Percentiles rank a stretch among this genome's conserved stretches.
Evolutionary conservation across 2,888 invertebrate species (phyloP).

Genomic region (Bugula neritina): DNA sequence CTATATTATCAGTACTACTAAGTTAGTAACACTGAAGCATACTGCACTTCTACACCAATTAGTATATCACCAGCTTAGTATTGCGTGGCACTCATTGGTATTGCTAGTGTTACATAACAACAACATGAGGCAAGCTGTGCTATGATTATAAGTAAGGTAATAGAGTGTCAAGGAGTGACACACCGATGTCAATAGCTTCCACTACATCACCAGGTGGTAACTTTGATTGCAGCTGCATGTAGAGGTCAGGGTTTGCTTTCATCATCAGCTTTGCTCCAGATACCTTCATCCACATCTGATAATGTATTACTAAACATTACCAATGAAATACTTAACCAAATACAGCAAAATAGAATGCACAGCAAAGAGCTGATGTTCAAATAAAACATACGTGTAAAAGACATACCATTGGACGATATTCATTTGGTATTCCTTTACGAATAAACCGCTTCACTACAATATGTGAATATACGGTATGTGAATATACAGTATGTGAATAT

Average conservation of each 20-base stretch:
- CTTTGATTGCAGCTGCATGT: constrained; percentile 61
- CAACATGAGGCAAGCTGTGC: too few species aligned
- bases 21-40: too few species aligned
- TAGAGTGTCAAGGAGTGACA: too few species aligned
- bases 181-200: constrained; percentile 71
- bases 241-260: constrained; percentile 55
- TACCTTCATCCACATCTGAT: constrained; percentile 69
- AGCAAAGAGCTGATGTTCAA: not conserved
- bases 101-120: too few species aligned
- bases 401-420: constrained; percentile 58
- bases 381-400: not conserved
- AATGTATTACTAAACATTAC: not conserved
- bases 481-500: too few species aligned
- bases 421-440: constrained; percentile 81
- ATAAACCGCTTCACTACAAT: constrained; percentile 73
- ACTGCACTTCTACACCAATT: too few species aligned
- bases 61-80: too few species aligned
- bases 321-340: not conserved
- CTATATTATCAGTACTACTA: too few species aligned
- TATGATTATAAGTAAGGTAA: too few species aligned
- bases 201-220: constrained; percentile 67
- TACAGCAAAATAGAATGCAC: not conserved
- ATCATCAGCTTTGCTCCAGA: constrained; percentile 71
- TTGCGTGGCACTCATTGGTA: too few species aligned
- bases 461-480: too few species aligned